phyloP scores from a whole-genome alignment of 64 coral and sea anemone species.

The Stichodactyla mertensii region DNA sequence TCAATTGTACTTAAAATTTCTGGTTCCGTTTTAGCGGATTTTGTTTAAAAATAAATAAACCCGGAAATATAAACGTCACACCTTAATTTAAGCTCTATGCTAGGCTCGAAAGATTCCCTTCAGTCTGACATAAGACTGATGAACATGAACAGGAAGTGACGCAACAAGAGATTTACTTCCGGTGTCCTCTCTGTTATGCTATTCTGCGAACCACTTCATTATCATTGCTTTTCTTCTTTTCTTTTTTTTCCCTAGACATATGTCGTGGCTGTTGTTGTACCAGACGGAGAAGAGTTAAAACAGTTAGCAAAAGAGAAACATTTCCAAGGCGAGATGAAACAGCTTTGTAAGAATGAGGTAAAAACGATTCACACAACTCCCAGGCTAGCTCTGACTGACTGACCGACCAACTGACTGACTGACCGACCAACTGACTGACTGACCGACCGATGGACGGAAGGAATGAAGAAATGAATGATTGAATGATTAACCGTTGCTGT shows the following conservation, averaged over 20 bases:
- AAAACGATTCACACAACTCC: too few relatives aligned
- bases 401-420: background rate
- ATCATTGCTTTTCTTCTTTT: background rate
- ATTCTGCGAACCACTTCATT: too few relatives aligned
- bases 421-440: background rate
- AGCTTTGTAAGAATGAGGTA: conserved; percentile 77
- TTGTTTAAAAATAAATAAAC: too few relatives aligned
- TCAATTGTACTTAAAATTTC: too few relatives aligned
- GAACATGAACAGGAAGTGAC: background rate
- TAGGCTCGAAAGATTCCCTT: too few relatives aligned
- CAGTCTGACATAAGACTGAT: background rate
- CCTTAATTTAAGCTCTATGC: too few relatives aligned
- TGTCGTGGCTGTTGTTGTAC: conserved; percentile 58
- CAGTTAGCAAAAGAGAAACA: conserved; percentile 41
- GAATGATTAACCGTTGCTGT: background rate
- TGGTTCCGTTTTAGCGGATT: too few relatives aligned
- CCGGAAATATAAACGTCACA: too few relatives aligned
- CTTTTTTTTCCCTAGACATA: conserved; percentile 40
- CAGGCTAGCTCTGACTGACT: background rate
- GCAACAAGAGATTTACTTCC: background rate
- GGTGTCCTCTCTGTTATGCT: background rate
- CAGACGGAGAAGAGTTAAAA: conserved; percentile 59
- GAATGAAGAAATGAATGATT: background rate
- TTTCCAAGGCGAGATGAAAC: conserved; percentile 36
- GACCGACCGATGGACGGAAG: background rate